Evolutionary conservation across 2,113 vertebrate genomes (phyloP).

Genomic region (Jaculus jaculus): DNA sequence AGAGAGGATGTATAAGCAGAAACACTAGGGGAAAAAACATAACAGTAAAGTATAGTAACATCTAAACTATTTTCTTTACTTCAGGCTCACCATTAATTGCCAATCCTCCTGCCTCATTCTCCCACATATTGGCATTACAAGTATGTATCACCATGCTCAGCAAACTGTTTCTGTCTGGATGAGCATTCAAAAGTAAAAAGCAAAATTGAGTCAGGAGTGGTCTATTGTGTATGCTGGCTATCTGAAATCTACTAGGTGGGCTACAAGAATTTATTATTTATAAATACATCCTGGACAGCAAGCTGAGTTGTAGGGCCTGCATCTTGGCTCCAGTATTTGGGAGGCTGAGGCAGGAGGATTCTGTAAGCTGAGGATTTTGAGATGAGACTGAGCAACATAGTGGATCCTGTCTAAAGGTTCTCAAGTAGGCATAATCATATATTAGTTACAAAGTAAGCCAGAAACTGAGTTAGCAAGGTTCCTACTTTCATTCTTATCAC

Average conservation of each 20-base stretch:
- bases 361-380: background rate
- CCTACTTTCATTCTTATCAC: background rate
- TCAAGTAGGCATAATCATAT: background rate
- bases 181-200: background rate
- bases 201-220: background rate
- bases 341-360: background rate
- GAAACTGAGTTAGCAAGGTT: conserved; percentile 14
- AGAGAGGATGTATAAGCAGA: background rate
- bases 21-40: background rate
- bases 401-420: background rate
- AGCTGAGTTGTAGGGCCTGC: background rate
- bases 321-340: background rate
- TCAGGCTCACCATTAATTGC: background rate
- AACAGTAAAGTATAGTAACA: background rate
- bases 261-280: background rate
- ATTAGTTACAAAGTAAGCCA: background rate
- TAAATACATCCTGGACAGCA: background rate
- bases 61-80: background rate
- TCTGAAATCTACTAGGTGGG: background rate
- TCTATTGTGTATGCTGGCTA: background rate
- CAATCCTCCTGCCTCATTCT: background rate
- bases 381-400: background rate
- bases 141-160: background rate
- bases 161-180: background rate
- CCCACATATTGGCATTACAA: background rate